A percentile compares a stretch with the other conserved stretches of the same genome.
phyloP scores from a whole-genome alignment of 2,113 vertebrate species.

The Rhea pennata region DNA sequence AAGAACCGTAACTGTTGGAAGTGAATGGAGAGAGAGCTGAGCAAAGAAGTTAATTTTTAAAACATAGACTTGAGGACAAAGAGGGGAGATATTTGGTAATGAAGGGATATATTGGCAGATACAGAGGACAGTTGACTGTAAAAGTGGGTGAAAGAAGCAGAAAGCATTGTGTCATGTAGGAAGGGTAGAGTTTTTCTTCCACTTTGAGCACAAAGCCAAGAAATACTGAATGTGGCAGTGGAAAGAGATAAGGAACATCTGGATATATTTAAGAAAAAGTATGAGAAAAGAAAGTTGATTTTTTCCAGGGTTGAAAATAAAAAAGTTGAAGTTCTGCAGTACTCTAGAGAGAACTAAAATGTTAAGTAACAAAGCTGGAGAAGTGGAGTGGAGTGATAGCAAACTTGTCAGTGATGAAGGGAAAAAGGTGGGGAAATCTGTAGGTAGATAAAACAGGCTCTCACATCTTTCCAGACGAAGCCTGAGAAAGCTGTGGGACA shows the following conservation, averaged over 20 bases:
- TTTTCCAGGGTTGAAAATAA: background rate
- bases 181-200: background rate
- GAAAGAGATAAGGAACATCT: background rate
- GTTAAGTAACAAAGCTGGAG: background rate
- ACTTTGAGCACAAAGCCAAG: background rate
- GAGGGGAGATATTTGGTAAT: background rate
- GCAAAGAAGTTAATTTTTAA: background rate
- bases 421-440: background rate
- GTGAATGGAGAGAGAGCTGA: background rate
- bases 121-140: background rate
- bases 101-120: background rate
- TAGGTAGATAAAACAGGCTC: background rate
- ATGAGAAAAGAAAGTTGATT: background rate
- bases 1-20: background rate
- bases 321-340: too few relatives aligned
- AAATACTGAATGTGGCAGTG: background rate
- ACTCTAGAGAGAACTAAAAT: background rate
- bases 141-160: background rate
- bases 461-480: background rate
- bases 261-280: background rate
- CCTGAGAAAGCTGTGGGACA: background rate
- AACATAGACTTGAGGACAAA: background rate
- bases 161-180: background rate
- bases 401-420: background rate
- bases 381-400: background rate